Evolutionary conservation across 2,888 invertebrate genomes (phyloP), one percentile per base, ranked within the genome.

Genomic region (Bombyx huttoni): DNA sequence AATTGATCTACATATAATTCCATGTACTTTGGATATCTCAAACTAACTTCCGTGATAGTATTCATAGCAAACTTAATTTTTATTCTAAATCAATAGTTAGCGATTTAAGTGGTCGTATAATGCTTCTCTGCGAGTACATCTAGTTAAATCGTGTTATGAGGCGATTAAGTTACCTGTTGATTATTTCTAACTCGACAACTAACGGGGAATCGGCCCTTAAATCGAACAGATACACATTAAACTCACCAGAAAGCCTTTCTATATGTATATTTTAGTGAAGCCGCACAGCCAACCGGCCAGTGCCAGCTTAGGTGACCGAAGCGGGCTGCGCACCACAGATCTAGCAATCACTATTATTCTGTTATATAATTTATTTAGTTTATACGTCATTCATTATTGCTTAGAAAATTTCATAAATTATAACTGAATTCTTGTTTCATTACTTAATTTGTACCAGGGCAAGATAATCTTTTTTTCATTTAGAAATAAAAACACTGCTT

Each of bases 301-400:
- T 60, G 67, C 65, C 67, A 73, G 71, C 68, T 62, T 68, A 67
- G 72, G 71, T 77, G 76, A 79, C 78, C 74, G 70, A 63, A 63
- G 63, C 64, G 63, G 63, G 61, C 64, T 64, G 63, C 62, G 62
- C 58, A 51, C 70, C 74, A 76, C 58, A 79, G 79, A 79, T 54
- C 62, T 70, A 73, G 24, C 48, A 53, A 49, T 24, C 24, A 24
- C 40, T 40, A 12, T 5, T 24, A 24, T 24, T 24, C 24, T 24
- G 5, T 24, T 24, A 24, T 24, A n/a, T n/a, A n/a, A n/a, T 24
- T 3, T 24, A 3, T 24, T 24, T 24, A 3, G 24, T 24, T 24
- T n/a, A n/a, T n/a, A n/a, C n/a, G n/a, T n/a, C n/a, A n/a, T 2
- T 24, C 24, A 24, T 24, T 24, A 24, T 24, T 24, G 2, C 24